These are phyloP conservation scores for Sycophila texana DNA, from an alignment of 2,888 invertebrate species.

Conservation along the genomic window DNA sequence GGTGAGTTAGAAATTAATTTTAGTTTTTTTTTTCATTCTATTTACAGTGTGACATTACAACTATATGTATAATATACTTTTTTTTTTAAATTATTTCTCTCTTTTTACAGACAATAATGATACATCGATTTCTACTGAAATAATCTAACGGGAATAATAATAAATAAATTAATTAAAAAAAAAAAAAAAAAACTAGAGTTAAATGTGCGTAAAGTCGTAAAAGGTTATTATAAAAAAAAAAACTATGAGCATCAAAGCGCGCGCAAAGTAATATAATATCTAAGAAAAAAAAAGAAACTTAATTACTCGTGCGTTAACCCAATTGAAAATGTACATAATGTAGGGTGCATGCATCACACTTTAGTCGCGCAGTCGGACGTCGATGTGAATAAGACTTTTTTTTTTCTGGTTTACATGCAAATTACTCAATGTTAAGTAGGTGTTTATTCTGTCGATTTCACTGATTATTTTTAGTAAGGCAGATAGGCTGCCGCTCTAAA, in stretches of 20 bases:
- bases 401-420: slow-evolving; percentile 29
- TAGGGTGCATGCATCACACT: slow-evolving; percentile 23
- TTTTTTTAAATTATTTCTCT: background rate
- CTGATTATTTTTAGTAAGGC: slow-evolving; percentile 41
- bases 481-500: slow-evolving; percentile 35
- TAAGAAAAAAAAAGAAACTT: background rate
- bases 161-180: background rate
- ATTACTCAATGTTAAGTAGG: slow-evolving; percentile 27
- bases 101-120: too few species aligned
- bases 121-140: too few species aligned
- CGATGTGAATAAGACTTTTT: slow-evolving; percentile 1
- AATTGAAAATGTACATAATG: slow-evolving; percentile 18
- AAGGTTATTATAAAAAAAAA: background rate
- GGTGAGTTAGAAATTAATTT: too few species aligned
- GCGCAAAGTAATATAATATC: background rate
- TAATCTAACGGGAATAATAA: too few species aligned
- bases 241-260: background rate
- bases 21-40: too few species aligned
- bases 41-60: too few species aligned
- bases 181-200: background rate
- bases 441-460: slow-evolving; percentile 57
- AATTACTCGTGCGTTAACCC: slow-evolving; percentile 29
- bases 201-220: background rate
- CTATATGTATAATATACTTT: background rate
- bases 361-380: background rate